phyloP scores from a whole-genome alignment of 2,888 invertebrate genomes.

The Aphrophora alni region DNA sequence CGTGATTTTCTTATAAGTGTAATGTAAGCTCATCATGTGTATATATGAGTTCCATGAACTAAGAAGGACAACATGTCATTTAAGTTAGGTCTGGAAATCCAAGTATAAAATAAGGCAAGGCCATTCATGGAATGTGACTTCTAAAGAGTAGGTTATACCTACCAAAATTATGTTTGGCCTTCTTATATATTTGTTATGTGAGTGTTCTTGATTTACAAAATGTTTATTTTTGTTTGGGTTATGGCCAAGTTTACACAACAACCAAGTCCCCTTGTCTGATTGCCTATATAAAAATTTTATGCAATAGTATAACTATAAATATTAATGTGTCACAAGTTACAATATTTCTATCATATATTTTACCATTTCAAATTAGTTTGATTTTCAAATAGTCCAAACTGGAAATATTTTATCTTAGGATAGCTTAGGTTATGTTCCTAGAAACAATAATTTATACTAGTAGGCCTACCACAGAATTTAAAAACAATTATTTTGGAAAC shows the following conservation, averaged over 20 bases:
- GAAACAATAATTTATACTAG: too few relatives aligned
- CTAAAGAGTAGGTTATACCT: slow-evolving; percentile 32
- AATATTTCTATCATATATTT: too few relatives aligned
- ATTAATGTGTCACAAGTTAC: too few relatives aligned
- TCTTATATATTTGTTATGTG: slow-evolving; percentile 36
- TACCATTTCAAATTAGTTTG: too few relatives aligned
- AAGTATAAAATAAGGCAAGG: slow-evolving; percentile 27
- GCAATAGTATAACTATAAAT: too few relatives aligned
- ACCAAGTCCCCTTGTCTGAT: not conserved
- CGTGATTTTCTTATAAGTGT: not conserved
- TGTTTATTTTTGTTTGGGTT: slow-evolving; percentile 9
- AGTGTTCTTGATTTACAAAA: slow-evolving; percentile 25
- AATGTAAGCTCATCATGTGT: slow-evolving; percentile 24
- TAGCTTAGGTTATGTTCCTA: too few relatives aligned
- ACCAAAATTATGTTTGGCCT: slow-evolving; percentile 41
- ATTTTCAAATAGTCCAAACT: too few relatives aligned
- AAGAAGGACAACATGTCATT: slow-evolving; percentile 49
- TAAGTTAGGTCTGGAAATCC: slow-evolving; percentile 42
- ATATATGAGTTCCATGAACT: slow-evolving; percentile 45
- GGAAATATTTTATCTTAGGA: too few relatives aligned
- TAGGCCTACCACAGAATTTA: too few relatives aligned
- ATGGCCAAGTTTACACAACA: not conserved
- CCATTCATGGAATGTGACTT: slow-evolving; percentile 42
- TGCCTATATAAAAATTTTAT: not conserved
- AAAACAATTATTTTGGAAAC: too few relatives aligned